Conservation (phyloP, 2,888 invertebrate genomes). For the Thymelicus acteon region DNA sequence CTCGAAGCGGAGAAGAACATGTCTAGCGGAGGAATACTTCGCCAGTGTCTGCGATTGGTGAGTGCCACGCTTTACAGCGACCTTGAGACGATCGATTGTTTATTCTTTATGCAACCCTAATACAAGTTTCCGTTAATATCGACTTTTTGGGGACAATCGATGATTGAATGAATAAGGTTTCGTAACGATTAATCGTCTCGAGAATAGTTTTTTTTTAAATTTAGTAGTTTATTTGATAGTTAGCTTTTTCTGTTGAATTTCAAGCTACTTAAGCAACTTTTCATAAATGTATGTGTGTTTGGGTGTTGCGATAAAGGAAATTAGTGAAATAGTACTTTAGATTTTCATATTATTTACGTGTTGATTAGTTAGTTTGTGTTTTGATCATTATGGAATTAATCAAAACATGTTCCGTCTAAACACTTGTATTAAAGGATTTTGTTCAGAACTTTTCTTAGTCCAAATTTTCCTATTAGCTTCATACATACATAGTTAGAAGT, state of each 20-base stretch:
- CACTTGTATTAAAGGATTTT: background rate
- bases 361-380: background rate
- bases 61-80: slow-evolving; percentile 56
- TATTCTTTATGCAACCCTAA: background rate
- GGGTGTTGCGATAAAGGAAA: background rate
- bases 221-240: slow-evolving; percentile 6
- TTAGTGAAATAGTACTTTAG: slow-evolving; percentile 1
- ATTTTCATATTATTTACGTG: background rate
- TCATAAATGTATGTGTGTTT: background rate
- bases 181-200: slow-evolving; percentile 3
- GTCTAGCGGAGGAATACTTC: slow-evolving; percentile 99
- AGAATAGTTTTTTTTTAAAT: background rate
- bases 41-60: slow-evolving; percentile 97
- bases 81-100: slow-evolving; percentile 13
- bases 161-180: background rate
- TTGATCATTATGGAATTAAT: background rate
- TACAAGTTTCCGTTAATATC: background rate
- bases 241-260: background rate
- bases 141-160: background rate
- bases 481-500: background rate
- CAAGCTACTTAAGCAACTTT: slow-evolving; percentile 7
- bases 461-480: slow-evolving; percentile 1
- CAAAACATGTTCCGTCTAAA: background rate
- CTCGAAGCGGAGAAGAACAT: slow-evolving; percentile 99
- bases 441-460: background rate